These are phyloP conservation scores for Phaenicophaeus curvirostris DNA, from an alignment of 2,797 vertebrate genomes.

Conservation along the genomic window DNA sequence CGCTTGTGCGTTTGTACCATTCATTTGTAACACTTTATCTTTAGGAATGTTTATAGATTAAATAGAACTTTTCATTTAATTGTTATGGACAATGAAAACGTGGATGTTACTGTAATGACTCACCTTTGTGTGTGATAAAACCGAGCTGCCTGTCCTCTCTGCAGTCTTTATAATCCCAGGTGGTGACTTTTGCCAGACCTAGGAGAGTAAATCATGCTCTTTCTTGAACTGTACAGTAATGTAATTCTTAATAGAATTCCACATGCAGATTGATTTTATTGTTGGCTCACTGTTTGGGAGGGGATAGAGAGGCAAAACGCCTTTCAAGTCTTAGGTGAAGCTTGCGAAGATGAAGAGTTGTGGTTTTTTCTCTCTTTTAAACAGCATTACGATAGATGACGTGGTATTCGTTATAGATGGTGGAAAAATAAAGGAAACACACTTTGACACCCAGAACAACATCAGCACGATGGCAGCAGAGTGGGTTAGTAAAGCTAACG, in stretches of 20 bases:
- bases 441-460: slow-evolving; percentile 97
- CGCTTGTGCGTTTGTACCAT: neutral
- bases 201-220: neutral
- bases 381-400: slow-evolving; percentile 97
- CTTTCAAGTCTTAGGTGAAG: neutral
- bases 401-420: slow-evolving; percentile 96
- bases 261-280: neutral
- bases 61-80: neutral
- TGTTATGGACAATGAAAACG: neutral
- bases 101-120: neutral
- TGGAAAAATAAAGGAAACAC: slow-evolving; percentile 97
- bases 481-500: slow-evolving; percentile 97
- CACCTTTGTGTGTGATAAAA: neutral
- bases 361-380: neutral
- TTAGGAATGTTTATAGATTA: neutral
- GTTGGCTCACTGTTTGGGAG: neutral
- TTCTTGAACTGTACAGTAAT: neutral
- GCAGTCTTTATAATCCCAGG: neutral
- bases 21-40: neutral
- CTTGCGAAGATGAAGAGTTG: neutral
- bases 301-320: neutral
- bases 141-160: neutral
- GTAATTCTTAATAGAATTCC: neutral
- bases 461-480: slow-evolving; percentile 96
- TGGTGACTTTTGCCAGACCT: neutral